Percentiles rank a stretch among this genome's conserved stretches.
Evolutionary conservation across 2,113 vertebrate genomes (phyloP).

Genomic region (Otocyon megalotis): DNA sequence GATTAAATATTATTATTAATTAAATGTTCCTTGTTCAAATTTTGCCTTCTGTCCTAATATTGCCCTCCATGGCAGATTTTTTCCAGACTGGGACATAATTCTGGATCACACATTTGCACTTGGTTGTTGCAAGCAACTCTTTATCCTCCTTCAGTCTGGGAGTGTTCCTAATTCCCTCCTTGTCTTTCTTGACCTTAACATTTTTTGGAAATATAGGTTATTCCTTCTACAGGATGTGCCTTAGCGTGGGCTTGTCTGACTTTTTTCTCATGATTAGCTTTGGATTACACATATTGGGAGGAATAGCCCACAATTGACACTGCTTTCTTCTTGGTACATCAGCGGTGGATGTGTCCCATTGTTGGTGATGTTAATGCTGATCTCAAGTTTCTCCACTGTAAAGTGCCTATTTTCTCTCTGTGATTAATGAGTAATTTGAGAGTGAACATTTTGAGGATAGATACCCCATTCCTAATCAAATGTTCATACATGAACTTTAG

Average conservation of each 20-base stretch:
- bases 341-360: background rate
- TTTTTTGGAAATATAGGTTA: background rate
- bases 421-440: background rate
- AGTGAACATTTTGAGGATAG: background rate
- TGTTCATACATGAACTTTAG: background rate
- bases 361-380: background rate
- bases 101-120: background rate
- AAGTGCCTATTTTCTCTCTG: background rate
- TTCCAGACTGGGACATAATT: background rate
- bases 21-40: background rate
- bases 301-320: background rate
- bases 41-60: background rate
- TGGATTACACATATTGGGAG: background rate
- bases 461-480: background rate
- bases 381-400: background rate
- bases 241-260: background rate
- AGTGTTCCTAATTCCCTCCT: background rate
- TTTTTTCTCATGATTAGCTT: background rate
- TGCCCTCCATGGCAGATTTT: background rate
- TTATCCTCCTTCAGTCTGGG: background rate
- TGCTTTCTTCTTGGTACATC: background rate
- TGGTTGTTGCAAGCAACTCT: background rate
- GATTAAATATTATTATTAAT: background rate
- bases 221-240: background rate
- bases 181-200: background rate